These are phyloP conservation scores for Dicentrarchus labrax DNA, from an alignment of 2,113 vertebrate genomes.

Conservation along the genomic window DNA sequence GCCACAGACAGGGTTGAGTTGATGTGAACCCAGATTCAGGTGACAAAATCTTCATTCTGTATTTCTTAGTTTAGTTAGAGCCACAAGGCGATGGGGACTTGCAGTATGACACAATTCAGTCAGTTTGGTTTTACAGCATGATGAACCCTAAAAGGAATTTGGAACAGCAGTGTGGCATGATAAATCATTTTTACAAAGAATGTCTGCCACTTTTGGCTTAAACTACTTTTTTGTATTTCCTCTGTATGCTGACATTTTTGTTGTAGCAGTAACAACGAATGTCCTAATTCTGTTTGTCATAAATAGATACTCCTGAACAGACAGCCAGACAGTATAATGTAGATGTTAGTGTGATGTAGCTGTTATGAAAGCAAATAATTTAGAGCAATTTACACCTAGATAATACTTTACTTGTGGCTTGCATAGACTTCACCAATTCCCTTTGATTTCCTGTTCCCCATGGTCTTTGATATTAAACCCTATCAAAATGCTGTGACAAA, in stretches of 20 bases:
- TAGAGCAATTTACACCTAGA: conserved; percentile 48
- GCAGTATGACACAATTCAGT: conserved; percentile 78
- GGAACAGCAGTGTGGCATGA: conserved; percentile 64
- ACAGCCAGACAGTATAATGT: conserved; percentile 34
- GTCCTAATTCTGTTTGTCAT: conserved; percentile 61
- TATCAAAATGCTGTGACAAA: conserved; percentile 57
- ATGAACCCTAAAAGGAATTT: conserved; percentile 67
- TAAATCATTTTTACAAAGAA: conserved; percentile 66
- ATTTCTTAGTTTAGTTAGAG: conserved; percentile 56
- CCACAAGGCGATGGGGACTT: conserved; percentile 53
- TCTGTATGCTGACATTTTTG: conserved; percentile 62
- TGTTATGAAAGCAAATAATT: conserved; percentile 49
- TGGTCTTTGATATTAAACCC: conserved; percentile 47
- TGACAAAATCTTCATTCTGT: conserved; percentile 45
- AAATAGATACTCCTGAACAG: conserved; percentile 48
- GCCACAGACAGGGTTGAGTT: conserved; percentile 12
- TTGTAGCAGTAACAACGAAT: conserved; percentile 48
- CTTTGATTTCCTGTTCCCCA: conserved; percentile 51
- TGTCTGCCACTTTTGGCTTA: conserved; percentile 66
- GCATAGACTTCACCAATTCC: conserved; percentile 25
- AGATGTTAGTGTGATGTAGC: conserved; percentile 24
- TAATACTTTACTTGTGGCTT: conserved; percentile 29
- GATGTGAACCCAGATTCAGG: conserved; percentile 52
- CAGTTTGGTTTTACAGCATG: conserved; percentile 68
- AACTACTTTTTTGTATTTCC: conserved; percentile 51